Percentiles rank a stretch among this genome's conserved stretches.
Conservation (phyloP, 2,113 vertebrate genomes). For the Hemibagrus wyckioides region DNA sequence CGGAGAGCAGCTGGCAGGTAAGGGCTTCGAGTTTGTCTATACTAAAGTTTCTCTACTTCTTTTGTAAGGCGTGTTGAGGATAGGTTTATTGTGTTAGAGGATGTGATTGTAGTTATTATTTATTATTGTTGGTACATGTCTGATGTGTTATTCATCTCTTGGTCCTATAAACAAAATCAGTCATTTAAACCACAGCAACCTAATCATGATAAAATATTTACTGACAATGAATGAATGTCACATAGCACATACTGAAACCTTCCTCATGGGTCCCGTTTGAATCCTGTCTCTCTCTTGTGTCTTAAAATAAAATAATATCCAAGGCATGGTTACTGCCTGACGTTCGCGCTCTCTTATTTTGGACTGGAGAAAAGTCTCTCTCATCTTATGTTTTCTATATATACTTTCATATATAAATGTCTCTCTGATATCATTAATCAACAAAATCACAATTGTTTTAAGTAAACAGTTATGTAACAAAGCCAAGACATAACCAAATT, state of each 20-base stretch:
- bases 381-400: too few species aligned
- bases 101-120: neutral
- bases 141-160: too few species aligned
- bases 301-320: too few species aligned
- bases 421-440: too few species aligned
- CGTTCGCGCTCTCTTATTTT: too few species aligned
- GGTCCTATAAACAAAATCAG: neutral
- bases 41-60: neutral
- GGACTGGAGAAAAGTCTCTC: too few species aligned
- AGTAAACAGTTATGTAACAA: too few species aligned
- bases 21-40: neutral
- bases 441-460: too few species aligned
- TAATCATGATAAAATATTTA: neutral
- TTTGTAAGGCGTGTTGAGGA: neutral
- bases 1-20: constrained; percentile 99
- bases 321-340: too few species aligned
- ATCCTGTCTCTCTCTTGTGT: neutral
- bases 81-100: neutral
- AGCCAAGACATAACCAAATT: too few species aligned
- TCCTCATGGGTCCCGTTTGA: neutral
- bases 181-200: neutral
- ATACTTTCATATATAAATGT: too few species aligned
- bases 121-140: too few species aligned
- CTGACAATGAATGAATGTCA: neutral
- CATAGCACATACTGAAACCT: neutral